A percentile compares a stretch with the other conserved stretches of the same genome.
phyloP scores from a whole-genome alignment of 2,797 vertebrate species.

The Fringilla coelebs region DNA sequence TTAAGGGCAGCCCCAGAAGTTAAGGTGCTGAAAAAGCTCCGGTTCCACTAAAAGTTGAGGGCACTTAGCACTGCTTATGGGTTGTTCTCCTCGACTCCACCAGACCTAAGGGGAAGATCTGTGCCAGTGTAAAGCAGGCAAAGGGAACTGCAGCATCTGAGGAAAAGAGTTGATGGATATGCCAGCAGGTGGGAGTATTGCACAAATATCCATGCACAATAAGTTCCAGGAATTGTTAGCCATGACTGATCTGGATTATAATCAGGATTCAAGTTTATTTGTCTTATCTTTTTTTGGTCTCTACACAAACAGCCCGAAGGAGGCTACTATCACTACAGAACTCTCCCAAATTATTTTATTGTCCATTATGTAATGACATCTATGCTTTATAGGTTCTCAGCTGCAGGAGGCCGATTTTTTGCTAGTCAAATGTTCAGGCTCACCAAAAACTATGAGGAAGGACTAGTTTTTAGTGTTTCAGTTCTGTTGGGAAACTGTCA shows the following conservation, averaged over 20 bases:
- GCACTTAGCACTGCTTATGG: not conserved
- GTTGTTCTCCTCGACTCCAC: not conserved
- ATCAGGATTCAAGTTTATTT: not conserved
- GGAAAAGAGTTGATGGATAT: not conserved
- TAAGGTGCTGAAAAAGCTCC: not conserved
- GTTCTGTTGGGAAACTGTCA: slow-evolving; percentile 53
- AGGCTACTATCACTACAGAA: not conserved
- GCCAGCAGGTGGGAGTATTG: slow-evolving; percentile 15
- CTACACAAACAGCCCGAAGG: not conserved
- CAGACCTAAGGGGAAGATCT: not conserved
- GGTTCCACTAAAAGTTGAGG: not conserved
- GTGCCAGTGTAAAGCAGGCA: not conserved
- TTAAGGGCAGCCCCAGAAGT: not conserved
- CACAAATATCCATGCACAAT: not conserved
- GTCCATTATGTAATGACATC: not conserved
- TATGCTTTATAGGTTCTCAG: not conserved
- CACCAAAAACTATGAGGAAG: slow-evolving; percentile 10
- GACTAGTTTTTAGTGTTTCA: slow-evolving; percentile 45
- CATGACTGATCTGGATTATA: not conserved
- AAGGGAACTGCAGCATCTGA: not conserved
- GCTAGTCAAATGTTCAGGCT: slow-evolving; percentile 8
- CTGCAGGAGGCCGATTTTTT: not conserved
- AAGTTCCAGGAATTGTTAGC: not conserved
- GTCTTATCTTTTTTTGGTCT: not conserved
- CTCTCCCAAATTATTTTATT: not conserved